Evolutionary conservation across 2,888 invertebrate genomes (phyloP).

Genomic region (Scaptomyza caliginosa): DNA sequence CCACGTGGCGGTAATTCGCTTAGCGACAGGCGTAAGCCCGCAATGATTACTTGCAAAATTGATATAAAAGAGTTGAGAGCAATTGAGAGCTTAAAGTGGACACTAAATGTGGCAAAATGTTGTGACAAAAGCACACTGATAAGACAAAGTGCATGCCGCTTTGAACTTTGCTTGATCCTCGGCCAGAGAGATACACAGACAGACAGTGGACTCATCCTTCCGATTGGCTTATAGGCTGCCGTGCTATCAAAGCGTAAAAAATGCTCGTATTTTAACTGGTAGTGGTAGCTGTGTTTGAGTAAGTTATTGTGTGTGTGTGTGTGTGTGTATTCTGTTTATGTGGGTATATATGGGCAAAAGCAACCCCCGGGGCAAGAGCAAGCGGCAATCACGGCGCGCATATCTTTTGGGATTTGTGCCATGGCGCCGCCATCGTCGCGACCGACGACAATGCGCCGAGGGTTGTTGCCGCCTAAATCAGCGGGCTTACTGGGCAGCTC

Average conservation of each 20-base stretch:
- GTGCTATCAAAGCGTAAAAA: constrained; percentile 60
- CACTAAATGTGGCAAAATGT: constrained; percentile 47
- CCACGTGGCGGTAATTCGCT: constrained; percentile 72
- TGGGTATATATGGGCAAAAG: constrained; percentile 51
- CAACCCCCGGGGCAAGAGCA: constrained; percentile 73
- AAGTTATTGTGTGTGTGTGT: background rate
- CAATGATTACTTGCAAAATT: constrained; percentile 61
- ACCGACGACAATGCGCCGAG: constrained; percentile 81
- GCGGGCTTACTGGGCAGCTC: constrained; percentile 64
- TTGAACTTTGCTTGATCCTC: constrained; percentile 60
- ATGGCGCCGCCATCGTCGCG: constrained; percentile 82
- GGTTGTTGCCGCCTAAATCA: constrained; percentile 79
- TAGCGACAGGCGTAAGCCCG: constrained; percentile 73
- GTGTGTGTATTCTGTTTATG: constrained; percentile 2
- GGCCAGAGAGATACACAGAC: constrained; percentile 2
- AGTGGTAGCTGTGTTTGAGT: constrained; percentile 24
- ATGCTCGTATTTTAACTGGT: constrained; percentile 73
- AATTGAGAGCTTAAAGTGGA: constrained; percentile 46
- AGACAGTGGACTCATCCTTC: constrained; percentile 60
- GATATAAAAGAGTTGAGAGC: constrained; percentile 61
- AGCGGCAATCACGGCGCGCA: constrained; percentile 73
- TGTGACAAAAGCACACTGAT: constrained; percentile 41
- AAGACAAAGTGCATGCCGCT: constrained; percentile 34
- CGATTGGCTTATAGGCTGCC: constrained; percentile 70
- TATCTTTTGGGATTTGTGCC: constrained; percentile 76